Conservation (phyloP, 2,888 invertebrate genomes). For the Pollenia labialis region DNA sequence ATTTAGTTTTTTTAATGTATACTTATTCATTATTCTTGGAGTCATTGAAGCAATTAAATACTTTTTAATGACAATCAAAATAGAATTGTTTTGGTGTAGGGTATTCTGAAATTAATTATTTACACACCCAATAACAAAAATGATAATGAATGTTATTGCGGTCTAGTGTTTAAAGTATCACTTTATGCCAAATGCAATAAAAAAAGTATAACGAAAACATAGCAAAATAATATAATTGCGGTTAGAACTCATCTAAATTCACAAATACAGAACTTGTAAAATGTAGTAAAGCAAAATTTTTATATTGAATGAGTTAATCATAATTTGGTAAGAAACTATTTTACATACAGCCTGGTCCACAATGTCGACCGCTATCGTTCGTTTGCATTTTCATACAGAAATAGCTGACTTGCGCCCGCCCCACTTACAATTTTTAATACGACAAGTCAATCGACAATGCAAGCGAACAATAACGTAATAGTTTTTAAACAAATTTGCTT, state of each 20-base stretch:
- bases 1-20: neutral
- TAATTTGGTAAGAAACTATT: neutral
- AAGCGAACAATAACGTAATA: too few species aligned
- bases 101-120: neutral
- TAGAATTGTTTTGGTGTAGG: neutral
- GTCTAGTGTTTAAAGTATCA: conserved; percentile 51
- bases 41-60: neutral
- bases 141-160: conserved; percentile 45
- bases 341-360: too few species aligned
- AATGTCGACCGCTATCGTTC: too few species aligned
- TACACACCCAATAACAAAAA: conserved; percentile 15
- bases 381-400: too few species aligned
- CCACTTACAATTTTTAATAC: too few species aligned
- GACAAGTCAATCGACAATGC: too few species aligned
- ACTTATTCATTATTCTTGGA: conserved; percentile 11
- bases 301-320: neutral
- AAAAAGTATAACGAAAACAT: neutral
- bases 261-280: conserved; percentile 14
- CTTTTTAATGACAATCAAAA: neutral
- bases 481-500: too few species aligned
- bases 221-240: conserved; percentile 57
- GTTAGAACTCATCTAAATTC: conserved; percentile 11
- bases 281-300: neutral
- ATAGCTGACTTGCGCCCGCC: too few species aligned
- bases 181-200: conserved; percentile 8